Conservation (phyloP, 2,888 invertebrate genomes). For the Sphaerophoria taeniata region DNA sequence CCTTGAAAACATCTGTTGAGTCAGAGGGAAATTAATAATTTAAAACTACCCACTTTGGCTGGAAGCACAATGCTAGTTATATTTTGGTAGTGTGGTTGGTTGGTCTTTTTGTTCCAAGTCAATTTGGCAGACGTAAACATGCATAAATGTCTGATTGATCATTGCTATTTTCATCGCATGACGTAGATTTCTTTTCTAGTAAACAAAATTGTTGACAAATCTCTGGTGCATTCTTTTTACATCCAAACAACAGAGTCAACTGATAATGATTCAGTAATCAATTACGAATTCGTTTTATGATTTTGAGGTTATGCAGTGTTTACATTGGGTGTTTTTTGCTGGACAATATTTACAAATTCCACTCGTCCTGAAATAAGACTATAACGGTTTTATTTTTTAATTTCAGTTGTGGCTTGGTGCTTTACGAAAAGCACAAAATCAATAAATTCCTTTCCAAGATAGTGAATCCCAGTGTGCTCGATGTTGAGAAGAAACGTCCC, state of each 20-base stretch:
- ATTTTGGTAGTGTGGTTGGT: too few species aligned
- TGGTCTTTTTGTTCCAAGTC: too few species aligned
- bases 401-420: conserved; percentile 80
- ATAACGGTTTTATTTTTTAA: neutral
- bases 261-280: neutral
- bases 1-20: conserved; percentile 28
- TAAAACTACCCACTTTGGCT: conserved; percentile 33
- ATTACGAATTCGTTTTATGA: too few species aligned
- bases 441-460: conserved; percentile 81
- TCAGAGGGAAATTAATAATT: conserved; percentile 38
- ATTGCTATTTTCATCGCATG: conserved; percentile 48
- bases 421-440: conserved; percentile 80
- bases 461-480: conserved; percentile 81
- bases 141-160: conserved; percentile 10
- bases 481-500: conserved; percentile 81
- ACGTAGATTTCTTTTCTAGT: conserved; percentile 1
- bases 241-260: neutral
- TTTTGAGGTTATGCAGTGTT: too few species aligned
- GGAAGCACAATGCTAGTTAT: conserved; percentile 38
- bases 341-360: neutral
- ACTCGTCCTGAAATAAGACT: too few species aligned
- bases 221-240: neutral
- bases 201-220: conserved; percentile 27
- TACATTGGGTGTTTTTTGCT: too few species aligned
- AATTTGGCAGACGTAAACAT: neutral